Evolutionary conservation across 2,888 invertebrate genomes (phyloP).

Genomic region (Cerceris rybyensis): DNA sequence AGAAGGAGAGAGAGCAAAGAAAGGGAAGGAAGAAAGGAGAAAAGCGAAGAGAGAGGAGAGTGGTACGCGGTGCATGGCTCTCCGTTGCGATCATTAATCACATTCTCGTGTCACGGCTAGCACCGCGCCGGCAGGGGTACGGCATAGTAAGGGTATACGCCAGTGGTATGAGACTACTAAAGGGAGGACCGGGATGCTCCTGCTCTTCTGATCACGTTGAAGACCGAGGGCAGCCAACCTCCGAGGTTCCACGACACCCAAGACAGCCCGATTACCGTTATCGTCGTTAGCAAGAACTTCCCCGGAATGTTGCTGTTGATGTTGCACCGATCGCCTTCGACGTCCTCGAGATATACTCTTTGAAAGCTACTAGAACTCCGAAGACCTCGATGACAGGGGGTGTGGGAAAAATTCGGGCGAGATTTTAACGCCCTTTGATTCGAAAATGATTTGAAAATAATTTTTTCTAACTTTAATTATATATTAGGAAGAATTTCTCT

Average conservation of each 20-base stretch:
- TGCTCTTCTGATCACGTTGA: slow-evolving; percentile 67
- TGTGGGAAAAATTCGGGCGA: too few relatives aligned
- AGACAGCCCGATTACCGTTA: slow-evolving; percentile 75
- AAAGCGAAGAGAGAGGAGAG: slow-evolving; percentile 51
- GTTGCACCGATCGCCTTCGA: slow-evolving; percentile 29
- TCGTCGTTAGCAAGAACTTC: slow-evolving; percentile 62
- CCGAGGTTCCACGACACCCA: slow-evolving; percentile 58
- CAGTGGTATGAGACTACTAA: slow-evolving; percentile 69
- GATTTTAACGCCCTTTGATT: too few relatives aligned
- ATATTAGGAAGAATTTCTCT: slow-evolving; percentile 56
- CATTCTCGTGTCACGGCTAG: slow-evolving; percentile 80
- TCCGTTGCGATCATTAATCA: slow-evolving; percentile 81
- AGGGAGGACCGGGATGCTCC: slow-evolving; percentile 71
- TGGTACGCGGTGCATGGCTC: slow-evolving; percentile 75
- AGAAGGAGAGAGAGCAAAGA: slow-evolving; percentile 37
- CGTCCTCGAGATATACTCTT: neutral
- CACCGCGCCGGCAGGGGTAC: slow-evolving; percentile 80
- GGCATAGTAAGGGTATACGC: slow-evolving; percentile 78
- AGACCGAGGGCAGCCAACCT: slow-evolving; percentile 64
- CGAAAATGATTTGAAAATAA: too few relatives aligned
- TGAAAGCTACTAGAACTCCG: too few relatives aligned
- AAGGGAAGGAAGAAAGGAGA: slow-evolving; percentile 50
- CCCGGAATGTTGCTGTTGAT: slow-evolving; percentile 35
- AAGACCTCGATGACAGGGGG: too few relatives aligned
- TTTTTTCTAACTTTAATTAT: too few relatives aligned